phyloP scores from a whole-genome alignment of 2,113 vertebrate genomes.

The Chionomys nivalis region DNA sequence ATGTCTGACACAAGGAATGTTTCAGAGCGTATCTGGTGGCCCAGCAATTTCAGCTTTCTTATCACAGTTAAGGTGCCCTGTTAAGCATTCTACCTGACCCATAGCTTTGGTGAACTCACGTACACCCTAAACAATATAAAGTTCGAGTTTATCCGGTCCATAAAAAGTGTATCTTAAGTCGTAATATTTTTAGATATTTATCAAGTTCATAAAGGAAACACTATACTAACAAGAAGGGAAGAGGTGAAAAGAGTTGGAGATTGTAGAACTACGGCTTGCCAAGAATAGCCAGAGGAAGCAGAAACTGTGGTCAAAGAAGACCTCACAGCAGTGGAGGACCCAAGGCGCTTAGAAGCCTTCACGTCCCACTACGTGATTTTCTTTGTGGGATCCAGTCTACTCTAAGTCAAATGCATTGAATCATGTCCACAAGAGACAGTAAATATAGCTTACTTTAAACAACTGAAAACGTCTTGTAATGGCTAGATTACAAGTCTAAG shows the following conservation, averaged over 20 bases:
- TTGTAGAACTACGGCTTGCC: not conserved
- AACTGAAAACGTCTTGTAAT: not conserved
- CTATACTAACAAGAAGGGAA: not conserved
- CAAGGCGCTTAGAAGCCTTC: not conserved
- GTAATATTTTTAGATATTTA: not conserved
- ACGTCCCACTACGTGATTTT: not conserved
- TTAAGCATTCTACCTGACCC: not conserved
- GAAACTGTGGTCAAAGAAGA: not conserved
- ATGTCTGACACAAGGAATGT: not conserved
- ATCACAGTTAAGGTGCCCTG: not conserved
- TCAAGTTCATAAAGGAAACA: slow-evolving; percentile 9
- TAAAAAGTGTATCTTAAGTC: slow-evolving; percentile 24
- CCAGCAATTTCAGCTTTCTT: not conserved
- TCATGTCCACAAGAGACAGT: not conserved
- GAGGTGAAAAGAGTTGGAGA: not conserved
- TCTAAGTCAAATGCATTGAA: not conserved
- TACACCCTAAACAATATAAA: not conserved
- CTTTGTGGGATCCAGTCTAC: not conserved
- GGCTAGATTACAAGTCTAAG: not conserved
- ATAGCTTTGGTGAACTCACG: not conserved
- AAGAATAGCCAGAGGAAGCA: not conserved
- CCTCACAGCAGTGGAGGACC: accelerated
- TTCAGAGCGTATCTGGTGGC: not conserved
- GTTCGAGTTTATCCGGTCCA: not conserved
- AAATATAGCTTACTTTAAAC: not conserved